Percentiles rank a stretch among this genome's conserved stretches.
phyloP scores from a whole-genome alignment of 2,888 invertebrate species.

The Melipona beecheii region DNA sequence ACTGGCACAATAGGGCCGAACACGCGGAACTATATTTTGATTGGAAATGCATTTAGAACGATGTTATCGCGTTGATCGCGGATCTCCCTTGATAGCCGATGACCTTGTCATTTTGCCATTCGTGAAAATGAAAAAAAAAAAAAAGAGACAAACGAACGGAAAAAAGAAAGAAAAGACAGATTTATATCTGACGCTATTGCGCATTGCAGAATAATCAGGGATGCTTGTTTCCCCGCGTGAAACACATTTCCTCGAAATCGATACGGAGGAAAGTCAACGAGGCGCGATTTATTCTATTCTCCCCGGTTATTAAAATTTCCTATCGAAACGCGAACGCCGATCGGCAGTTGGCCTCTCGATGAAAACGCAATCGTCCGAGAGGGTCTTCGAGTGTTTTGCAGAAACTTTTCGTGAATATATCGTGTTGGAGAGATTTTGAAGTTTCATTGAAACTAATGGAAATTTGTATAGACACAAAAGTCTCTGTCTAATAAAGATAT shows the following conservation, averaged over 20 bases:
- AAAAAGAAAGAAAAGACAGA: not conserved
- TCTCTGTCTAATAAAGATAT: no score
- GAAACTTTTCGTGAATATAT: not conserved
- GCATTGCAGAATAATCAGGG: constrained; percentile 36
- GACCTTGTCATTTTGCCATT: not conserved
- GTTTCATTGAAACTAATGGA: not conserved
- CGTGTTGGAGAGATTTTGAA: not conserved
- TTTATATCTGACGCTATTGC: constrained; percentile 23
- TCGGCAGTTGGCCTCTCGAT: not conserved
- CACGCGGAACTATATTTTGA: constrained; percentile 40
- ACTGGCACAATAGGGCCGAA: constrained; percentile 6
- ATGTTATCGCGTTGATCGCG: not conserved
- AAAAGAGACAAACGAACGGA: no score
- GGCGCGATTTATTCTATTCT: not conserved
- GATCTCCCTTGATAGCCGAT: not conserved
- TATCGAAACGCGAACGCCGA: not conserved
- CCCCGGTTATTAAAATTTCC: not conserved
- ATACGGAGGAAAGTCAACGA: constrained; percentile 4
- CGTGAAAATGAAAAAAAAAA: not conserved
- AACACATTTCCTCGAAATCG: constrained; percentile 6
- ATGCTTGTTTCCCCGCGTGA: not conserved
- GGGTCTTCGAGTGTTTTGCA: not conserved
- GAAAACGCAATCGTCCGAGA: not conserved
- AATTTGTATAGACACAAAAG: no score
- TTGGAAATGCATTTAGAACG: constrained; percentile 43